These are phyloP conservation scores for Xenops minutus DNA, from an alignment of 2,797 vertebrate genomes.

Conservation along the genomic window DNA sequence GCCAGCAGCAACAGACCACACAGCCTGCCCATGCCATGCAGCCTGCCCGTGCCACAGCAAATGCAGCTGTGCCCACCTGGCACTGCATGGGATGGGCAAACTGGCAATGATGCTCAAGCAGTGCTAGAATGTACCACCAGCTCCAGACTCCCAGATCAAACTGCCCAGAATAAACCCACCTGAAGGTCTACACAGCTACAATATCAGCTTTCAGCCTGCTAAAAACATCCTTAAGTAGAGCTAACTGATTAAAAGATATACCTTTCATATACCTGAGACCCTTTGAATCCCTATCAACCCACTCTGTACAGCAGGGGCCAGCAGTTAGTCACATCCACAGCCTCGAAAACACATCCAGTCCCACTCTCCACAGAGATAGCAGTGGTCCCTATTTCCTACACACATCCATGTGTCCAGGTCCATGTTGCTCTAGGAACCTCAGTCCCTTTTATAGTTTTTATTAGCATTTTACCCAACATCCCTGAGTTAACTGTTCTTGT, in stretches of 20 bases:
- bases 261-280: background rate
- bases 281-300: background rate
- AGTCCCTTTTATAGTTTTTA: background rate
- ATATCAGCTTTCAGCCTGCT: background rate
- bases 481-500: background rate
- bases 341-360: background rate
- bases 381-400: background rate
- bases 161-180: background rate
- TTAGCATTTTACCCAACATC: background rate
- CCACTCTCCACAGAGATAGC: background rate
- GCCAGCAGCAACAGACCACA: background rate
- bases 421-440: background rate
- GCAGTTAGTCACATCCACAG: background rate
- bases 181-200: background rate
- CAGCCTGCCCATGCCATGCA: background rate
- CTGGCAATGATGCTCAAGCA: background rate
- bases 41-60: background rate
- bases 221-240: background rate
- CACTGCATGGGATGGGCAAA: rapidly evolving
- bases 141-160: background rate
- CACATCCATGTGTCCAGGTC: background rate
- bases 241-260: background rate
- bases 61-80: background rate
- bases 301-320: background rate
- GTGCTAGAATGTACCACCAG: background rate